Conservation (phyloP, 2,797 vertebrate genomes). For the Tapera naevia region DNA sequence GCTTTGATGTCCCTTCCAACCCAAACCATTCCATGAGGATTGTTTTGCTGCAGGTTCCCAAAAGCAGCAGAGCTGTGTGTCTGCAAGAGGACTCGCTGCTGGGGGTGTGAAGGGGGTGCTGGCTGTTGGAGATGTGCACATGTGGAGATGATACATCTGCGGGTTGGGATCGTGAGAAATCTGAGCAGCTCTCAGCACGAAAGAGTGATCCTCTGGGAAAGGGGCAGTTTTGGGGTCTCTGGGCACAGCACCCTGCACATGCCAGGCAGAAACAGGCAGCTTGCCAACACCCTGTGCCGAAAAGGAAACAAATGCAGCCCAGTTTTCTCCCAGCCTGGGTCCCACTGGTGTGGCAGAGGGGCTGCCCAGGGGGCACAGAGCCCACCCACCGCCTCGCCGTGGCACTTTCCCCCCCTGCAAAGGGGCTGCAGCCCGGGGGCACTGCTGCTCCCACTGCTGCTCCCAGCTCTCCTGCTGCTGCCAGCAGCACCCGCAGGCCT, state of each 20-base stretch:
- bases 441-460: background rate
- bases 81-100: background rate
- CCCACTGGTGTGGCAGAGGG: background rate
- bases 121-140: background rate
- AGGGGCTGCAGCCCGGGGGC: background rate
- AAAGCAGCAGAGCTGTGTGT: background rate
- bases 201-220: background rate
- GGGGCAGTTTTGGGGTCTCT: background rate
- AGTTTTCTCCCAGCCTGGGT: background rate
- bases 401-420: fast-evolving
- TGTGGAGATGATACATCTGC: background rate
- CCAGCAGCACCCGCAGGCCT: background rate
- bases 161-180: background rate
- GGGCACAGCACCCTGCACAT: background rate
- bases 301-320: background rate
- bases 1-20: too few species aligned
- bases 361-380: background rate
- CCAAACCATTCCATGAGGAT: background rate
- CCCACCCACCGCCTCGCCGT: too few species aligned
- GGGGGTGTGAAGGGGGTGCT: background rate
- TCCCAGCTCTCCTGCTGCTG: background rate
- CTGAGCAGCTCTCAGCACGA: background rate
- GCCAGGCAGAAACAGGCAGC: background rate
- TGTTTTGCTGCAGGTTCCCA: background rate
- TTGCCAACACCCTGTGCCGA: background rate